Evolutionary conservation across 2,888 invertebrate genomes (phyloP), one percentile per base, ranked within the genome.

Genomic region (Noctua comes): DNA sequence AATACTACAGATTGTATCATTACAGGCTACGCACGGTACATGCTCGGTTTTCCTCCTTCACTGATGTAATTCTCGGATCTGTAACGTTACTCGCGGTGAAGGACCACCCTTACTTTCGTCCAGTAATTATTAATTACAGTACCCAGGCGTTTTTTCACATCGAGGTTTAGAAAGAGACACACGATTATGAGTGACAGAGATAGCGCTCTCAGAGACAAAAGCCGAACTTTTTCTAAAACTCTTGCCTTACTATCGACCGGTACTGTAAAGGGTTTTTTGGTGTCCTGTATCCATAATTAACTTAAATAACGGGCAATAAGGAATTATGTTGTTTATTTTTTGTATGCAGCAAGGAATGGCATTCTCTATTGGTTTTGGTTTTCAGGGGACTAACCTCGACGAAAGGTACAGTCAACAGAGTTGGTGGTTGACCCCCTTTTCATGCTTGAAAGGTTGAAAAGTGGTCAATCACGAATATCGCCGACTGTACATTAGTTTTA

Each of bases 51-150:
- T n/a, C n/a, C n/a, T n/a, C n/a, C n/a, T n/a, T n/a, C n/a, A n/a
- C n/a, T n/a, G n/a, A n/a, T n/a, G n/a, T n/a, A n/a, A n/a, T n/a
- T n/a, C n/a, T n/a, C n/a, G n/a, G n/a, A n/a, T n/a, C n/a, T n/a
- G n/a, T n/a, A n/a, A n/a, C n/a, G n/a, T n/a, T n/a, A n/a, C n/a
- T n/a, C n/a, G n/a, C n/a, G n/a, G n/a, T n/a, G n/a, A n/a, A n/a
- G n/a, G n/a, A n/a, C n/a, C n/a, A n/a, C n/a, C n/a, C n/a, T 85
- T 84, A 90, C 81, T 82, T 89, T 90, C 83, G 87, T 91, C 86
- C 88, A 91, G 74, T 91, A 82, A 83, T 79, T 80, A 81, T 77
- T 82, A 21, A 46, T 31, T 13, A 48, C 27, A 40, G 59, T 51
- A 59, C 16, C 11, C 40, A 16, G 27, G n/a, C 21, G 48, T 62